Evolutionary conservation across 2,888 invertebrate genomes (phyloP), one percentile per base, ranked within the genome.

Genomic region (Physocephala rufipes): DNA sequence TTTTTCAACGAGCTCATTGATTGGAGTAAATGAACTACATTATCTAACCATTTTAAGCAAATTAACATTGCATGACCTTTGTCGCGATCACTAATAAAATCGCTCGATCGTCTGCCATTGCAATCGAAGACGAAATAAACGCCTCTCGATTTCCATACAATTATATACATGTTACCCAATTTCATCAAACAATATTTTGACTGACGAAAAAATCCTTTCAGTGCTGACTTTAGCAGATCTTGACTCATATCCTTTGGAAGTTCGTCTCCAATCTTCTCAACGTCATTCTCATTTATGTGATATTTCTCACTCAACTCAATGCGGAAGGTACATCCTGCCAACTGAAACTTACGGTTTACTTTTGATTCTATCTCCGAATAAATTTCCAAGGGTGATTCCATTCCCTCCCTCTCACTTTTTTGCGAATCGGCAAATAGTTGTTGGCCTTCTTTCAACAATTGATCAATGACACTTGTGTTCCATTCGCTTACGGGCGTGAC

Each of bases 61-160:
- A 86, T 73, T 12, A 85, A 68, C 67, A 82, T 74, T 0, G 81
- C 82, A 12, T 68, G 69, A 0, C 84, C 84, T 5, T 73, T 73
- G 0, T 81, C 79, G 2, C 43, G 64, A 67, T 80, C 80, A 1
- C 75, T 28, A 2, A 71, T 71, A 9, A 83, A 75, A 12, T 80
- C 79, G 0, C 71, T 72, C 16, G 59, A 28, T 2, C 81, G 76
- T 2, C 85, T 78, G 0, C 86, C 85, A 71, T 81, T 82, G 49
- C 80, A 76, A 72, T 85, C 85, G 36, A 85, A 78, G 0, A 85
- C 77, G 75, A 86, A 81, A 76, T 79, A 85, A 1, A 79, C 74
- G 2, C 79, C 81, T 0, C 68, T 67, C 2, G 81, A 78, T 47
- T 77, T 80, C 85, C 86, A 86, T 3, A 85, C 76, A 24, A 86